Base-by-base conservation (phyloP, 2,113 vertebrate species). In the Sinocyclocheilus rhinocerous region DNA sequence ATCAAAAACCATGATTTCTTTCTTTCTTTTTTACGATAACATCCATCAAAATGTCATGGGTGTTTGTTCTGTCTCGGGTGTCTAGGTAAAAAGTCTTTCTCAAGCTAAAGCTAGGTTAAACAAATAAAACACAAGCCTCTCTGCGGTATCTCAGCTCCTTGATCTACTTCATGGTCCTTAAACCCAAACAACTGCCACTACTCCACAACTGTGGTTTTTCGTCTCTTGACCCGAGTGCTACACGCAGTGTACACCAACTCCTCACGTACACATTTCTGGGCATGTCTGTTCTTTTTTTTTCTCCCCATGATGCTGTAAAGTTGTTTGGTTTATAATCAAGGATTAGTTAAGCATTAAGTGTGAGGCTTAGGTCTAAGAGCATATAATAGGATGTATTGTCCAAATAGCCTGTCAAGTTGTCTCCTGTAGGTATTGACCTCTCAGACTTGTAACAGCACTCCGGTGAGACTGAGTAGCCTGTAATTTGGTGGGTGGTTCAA, bases 401-500 rank as follows among this genome's bases (percentile, higher is more conserved):
- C 18, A 39, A 79, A 79, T 39, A 59, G 55, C 2, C 55, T 59
- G 52, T 33, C 29, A 5, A 36, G 50, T 79, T 50, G 77, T 61
- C 33, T 24, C 12, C 22, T 33, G 6, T 63, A 42, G 22, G 20
- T 24, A 80, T 80, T 81, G 78, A 63, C 57, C 78, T 81, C 57
- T 81, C 20, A 63, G 42, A 24, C 15, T 45, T 45, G 59, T 50
- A 20, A 67, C 52, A 10, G 55, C 55, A 22, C 50, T 61, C 52
- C 6, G 48, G 50, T 79, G 9, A 77, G 52, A 24, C 79, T 12
- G 24, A 61, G 24, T 81, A 33, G 24, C 9, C 16, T 76, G 57
- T 67, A 18, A 50, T 76, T 77, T 85, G 22, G 63, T 69, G 42
- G 26, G 61, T 50, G 50, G 78, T 42, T 26, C 26, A 85, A 80